These are phyloP conservation scores for Nomada fabriciana DNA, from an alignment of 2,888 invertebrate species.

Conservation along the genomic window DNA sequence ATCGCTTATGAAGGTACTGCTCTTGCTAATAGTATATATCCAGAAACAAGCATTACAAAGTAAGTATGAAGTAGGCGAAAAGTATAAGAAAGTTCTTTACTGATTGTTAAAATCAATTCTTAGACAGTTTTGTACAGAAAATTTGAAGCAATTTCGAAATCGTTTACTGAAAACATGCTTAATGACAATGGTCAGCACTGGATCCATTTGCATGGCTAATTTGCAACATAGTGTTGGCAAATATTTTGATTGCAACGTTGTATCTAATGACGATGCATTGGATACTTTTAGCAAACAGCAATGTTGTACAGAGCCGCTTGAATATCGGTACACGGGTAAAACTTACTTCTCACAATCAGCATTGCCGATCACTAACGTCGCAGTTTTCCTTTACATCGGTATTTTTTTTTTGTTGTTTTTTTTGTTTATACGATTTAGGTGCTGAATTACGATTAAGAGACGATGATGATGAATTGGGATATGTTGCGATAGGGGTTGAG, in stretches of 20 bases:
- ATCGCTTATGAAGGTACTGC: constrained; percentile 85
- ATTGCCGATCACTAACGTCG: background rate
- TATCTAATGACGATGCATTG: constrained; percentile 1
- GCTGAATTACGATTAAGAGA: constrained; percentile 81
- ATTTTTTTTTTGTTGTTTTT: too few relatives aligned
- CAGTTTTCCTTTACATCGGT: background rate
- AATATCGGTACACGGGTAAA: constrained; percentile 63
- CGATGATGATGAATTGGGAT: constrained; percentile 84
- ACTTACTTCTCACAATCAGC: background rate
- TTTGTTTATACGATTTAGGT: constrained; percentile 64
- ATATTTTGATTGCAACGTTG: constrained; percentile 49
- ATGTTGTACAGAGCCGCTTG: background rate
- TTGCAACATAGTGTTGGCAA: constrained; percentile 58
- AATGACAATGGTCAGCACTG: constrained; percentile 72
- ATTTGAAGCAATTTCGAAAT: constrained; percentile 64
- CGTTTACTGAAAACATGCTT: constrained; percentile 66
- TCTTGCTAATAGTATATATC: constrained; percentile 82
- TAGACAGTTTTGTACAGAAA: constrained; percentile 64
- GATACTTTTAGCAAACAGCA: background rate
- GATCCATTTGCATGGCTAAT: constrained; percentile 66
- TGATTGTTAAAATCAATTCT: constrained; percentile 1
- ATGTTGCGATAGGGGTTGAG: constrained; percentile 85
- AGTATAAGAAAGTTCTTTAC: background rate
- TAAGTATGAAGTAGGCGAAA: constrained; percentile 40
- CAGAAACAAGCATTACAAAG: constrained; percentile 67